Evolutionary conservation across 1,140 invertebrate species (phyloP).

Genomic region (Coelopa frigida): DNA sequence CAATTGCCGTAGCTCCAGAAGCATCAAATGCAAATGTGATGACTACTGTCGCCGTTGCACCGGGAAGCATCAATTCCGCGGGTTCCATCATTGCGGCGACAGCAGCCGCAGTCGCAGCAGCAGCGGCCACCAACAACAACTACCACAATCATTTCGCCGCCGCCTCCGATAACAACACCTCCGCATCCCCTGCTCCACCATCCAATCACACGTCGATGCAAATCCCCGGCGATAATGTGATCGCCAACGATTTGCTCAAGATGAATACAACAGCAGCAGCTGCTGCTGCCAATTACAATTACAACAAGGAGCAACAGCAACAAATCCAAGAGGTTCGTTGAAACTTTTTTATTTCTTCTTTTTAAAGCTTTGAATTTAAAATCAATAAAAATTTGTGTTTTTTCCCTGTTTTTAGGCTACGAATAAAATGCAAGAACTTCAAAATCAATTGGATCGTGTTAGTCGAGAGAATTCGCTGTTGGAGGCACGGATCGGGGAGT

Average conservation of each 20-base stretch:
- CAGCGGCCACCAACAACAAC: conserved; percentile 15
- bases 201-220: too few species aligned
- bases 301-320: conserved; percentile 40
- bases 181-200: too few species aligned
- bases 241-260: conserved; percentile 12
- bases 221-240: neutral
- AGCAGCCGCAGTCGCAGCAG: conserved; percentile 18
- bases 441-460: conserved; percentile 40
- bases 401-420: conserved; percentile 26
- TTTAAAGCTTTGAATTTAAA: conserved; percentile 1
- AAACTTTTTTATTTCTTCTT: conserved; percentile 1
- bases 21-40: conserved; percentile 4
- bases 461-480: conserved; percentile 48
- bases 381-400: neutral
- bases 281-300: conserved; percentile 27
- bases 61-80: conserved; percentile 11
- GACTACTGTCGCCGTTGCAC: conserved; percentile 1
- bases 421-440: conserved; percentile 44
- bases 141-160: conserved; percentile 25
- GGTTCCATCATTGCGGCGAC: conserved; percentile 11
- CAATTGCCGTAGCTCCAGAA: too few species aligned
- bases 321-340: conserved; percentile 33
- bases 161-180: conserved; percentile 5
- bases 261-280: conserved; percentile 21
- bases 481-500: conserved; percentile 48